Evolutionary conservation across 2,888 invertebrate species (phyloP), one percentile per base, ranked within the genome.

Genomic region (Gerris lacustris): DNA sequence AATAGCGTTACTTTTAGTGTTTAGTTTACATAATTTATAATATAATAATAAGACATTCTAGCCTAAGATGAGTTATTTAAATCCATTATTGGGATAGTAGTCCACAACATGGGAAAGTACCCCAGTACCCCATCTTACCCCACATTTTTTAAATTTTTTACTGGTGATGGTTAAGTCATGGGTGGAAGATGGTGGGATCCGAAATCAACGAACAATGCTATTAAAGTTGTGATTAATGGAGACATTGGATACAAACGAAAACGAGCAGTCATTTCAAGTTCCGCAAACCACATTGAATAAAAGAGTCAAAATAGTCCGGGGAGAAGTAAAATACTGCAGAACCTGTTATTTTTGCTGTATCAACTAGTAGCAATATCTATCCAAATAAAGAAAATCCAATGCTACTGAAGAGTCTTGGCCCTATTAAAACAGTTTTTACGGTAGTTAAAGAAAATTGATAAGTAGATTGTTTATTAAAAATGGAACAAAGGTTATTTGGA

Each of bases 391-490:
- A 43, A 18, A 70, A n/a, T 55, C 45, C 66, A 5, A 47, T 66
- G 45, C 66, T 67, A 18, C 7, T 47, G 47, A 47, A 47, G 47
- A 66, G 67, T n/a, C 31, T 68, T 45, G 71, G 71, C 6, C 68
- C 71, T 17, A 45, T 66, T 63, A 72, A 64, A 70, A 66, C 63
- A 63, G 73, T 75, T 73, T 74, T 77, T 64, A 67, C 75, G 7
- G 31, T 63, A 62, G 75, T 75, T 67, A 69, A 75, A 68, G 76
- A 76, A 74, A 55, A 73, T 64, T 72, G 74, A 67, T 71, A 77
- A 67, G 74, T 73, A 18, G 63, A 74, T 43, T 74, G 77, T 69
- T 73, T 73, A 15, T 66, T 66, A 15, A 45, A 69, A 66, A 68
- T 71, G 69, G 71, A 69, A 63, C 64, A 67, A 67, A 63, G 64